Conservation (phyloP, 1,140 invertebrate species). For the Onthophagus taurus region DNA sequence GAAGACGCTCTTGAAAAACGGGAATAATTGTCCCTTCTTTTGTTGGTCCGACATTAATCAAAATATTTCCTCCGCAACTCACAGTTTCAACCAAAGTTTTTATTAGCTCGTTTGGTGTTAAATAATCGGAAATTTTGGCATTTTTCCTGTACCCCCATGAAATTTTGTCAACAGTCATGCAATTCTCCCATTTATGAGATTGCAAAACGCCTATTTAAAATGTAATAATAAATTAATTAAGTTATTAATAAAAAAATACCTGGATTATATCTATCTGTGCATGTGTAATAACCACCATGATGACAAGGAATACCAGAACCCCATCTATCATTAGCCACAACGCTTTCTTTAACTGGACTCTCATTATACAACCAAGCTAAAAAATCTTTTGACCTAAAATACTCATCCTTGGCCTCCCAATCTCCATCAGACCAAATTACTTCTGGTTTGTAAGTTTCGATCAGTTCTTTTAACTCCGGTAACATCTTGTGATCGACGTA, state of each 20-base stretch:
- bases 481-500: constrained; percentile 59
- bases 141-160: constrained; percentile 86
- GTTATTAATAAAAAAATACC: too few species aligned
- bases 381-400: constrained; percentile 70
- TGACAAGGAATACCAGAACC: constrained; percentile 64
- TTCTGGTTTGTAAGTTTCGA: constrained; percentile 73
- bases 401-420: constrained; percentile 67
- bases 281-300: constrained; percentile 82
- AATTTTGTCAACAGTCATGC: constrained; percentile 77
- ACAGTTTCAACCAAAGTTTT: constrained; percentile 67
- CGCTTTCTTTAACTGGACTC: constrained; percentile 79
- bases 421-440: constrained; percentile 90
- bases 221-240: too few species aligned
- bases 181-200: constrained; percentile 84
- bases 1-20: constrained; percentile 82
- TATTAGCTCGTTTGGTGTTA: constrained; percentile 64
- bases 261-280: constrained; percentile 77
- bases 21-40: constrained; percentile 79
- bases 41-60: constrained; percentile 87
- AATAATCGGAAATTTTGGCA: constrained; percentile 58
- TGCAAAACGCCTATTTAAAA: constrained; percentile 59
- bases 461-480: constrained; percentile 62
- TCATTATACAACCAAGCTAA: constrained; percentile 92
- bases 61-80: constrained; percentile 78
- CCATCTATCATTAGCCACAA: constrained; percentile 86